Evolutionary conservation across 1,140 invertebrate genomes (phyloP), one percentile per base, ranked within the genome.

Genomic region (Drosophila sproati): DNA sequence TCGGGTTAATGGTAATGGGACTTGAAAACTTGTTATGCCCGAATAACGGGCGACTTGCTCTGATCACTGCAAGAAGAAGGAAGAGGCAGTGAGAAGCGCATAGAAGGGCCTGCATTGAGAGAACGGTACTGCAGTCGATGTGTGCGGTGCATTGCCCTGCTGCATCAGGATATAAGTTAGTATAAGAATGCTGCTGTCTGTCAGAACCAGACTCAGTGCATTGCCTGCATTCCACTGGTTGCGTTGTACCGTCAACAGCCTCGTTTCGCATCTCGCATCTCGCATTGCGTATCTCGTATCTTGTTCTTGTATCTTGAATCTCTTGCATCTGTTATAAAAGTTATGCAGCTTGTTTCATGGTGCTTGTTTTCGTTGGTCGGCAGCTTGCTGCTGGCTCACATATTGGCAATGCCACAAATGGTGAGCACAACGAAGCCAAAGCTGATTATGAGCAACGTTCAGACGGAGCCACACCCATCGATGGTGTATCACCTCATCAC

Each of bases 1-100:
- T 88, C 85, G 85, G 83, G 83, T 88, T 88, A 88, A 88, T 88
- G 80, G 78, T 76, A 73, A 88, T 77, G 66, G 28, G 59, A 39
- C n/a, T 43, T 37, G 41, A 80, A 85, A 89, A 88, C 83, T 83
- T 80, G 83, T 88, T 88, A 71, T 87, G 52, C 28, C 67, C 54
- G 59, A 62, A 78, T 60, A 75, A 68, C 70, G 61, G 50, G n/a
- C 20, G 8, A 35, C 31, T 4, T 55, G 32, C 37, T 39, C 10
- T 8, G 8, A 10, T 7, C 20, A 20, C n/a, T 31, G 31, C 29
- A n/a, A 20, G 8, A 60, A 68, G 52, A 54, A 29, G 32, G 35
- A 31, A 45, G 51, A 61, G 45, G 29, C 45, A 35, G 39, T 70
- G 66, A 62, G 72, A 69, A 69, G 41, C 43, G 66, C 48, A 56